phyloP scores from a whole-genome alignment of 2,888 invertebrate species.

The Eudemis profundana region DNA sequence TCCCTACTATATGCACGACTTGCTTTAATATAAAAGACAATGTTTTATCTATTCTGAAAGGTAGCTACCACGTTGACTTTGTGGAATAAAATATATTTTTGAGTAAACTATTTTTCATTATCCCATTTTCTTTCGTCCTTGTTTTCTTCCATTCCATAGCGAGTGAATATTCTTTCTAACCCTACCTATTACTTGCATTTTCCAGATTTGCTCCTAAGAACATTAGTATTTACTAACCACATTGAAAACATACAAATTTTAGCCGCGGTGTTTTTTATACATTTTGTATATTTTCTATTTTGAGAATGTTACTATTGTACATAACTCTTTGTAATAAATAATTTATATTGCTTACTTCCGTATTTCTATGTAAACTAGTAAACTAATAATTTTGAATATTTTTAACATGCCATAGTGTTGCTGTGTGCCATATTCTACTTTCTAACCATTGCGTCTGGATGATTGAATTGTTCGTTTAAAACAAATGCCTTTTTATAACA shows the following conservation, averaged over 20 bases:
- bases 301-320: slow-evolving; percentile 32
- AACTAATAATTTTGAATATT: neutral
- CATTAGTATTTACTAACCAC: slow-evolving; percentile 76
- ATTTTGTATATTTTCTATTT: slow-evolving; percentile 30
- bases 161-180: slow-evolving; percentile 45
- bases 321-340: slow-evolving; percentile 24
- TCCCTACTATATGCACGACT: slow-evolving; percentile 51
- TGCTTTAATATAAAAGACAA: slow-evolving; percentile 49
- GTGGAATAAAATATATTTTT: slow-evolving; percentile 61
- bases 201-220: slow-evolving; percentile 84
- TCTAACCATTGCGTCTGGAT: neutral
- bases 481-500: slow-evolving; percentile 29
- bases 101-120: slow-evolving; percentile 49
- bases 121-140: slow-evolving; percentile 49
- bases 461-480: slow-evolving; percentile 3
- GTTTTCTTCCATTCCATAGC: slow-evolving; percentile 44
- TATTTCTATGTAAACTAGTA: slow-evolving; percentile 10
- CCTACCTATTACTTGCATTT: slow-evolving; percentile 49
- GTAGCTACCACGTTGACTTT: slow-evolving; percentile 50
- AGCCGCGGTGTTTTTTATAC: slow-evolving; percentile 3
- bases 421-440: slow-evolving; percentile 3
- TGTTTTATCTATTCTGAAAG: slow-evolving; percentile 54
- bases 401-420: slow-evolving; percentile 1
- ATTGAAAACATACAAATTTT: slow-evolving; percentile 23
- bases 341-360: neutral